Conservation (phyloP, 2,113 vertebrate genomes). For the Cranoglanis bouderius region DNA sequence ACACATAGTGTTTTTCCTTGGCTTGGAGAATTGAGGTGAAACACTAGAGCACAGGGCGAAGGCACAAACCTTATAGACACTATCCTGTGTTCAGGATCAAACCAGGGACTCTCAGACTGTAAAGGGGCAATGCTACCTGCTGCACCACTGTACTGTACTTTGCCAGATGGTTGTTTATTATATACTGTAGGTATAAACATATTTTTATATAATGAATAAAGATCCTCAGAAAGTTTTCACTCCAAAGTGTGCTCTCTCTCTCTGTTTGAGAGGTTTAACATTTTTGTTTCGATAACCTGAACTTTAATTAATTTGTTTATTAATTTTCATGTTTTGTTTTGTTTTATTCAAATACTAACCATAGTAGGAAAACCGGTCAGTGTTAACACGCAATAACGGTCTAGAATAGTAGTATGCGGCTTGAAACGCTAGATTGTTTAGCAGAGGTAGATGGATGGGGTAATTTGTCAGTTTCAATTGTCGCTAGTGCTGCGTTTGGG, state of each 20-base stretch:
- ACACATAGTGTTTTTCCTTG: not conserved
- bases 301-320: not conserved
- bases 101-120: not conserved
- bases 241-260: not conserved
- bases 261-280: not conserved
- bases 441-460: not conserved
- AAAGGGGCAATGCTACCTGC: not conserved
- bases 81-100: not conserved
- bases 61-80: not conserved
- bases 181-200: not conserved
- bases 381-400: not conserved
- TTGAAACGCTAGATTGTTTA: no score
- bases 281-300: not conserved
- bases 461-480: not conserved
- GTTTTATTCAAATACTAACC: not conserved
- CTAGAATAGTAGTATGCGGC: no score
- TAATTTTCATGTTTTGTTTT: not conserved
- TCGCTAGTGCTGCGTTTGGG: not conserved
- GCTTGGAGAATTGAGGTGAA: not conserved
- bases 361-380: not conserved
- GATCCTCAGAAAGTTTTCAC: not conserved
- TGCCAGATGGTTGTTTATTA: not conserved
- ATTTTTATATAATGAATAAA: not conserved
- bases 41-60: not conserved
- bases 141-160: not conserved